Evolutionary conservation across 1,140 invertebrate species (phyloP).

Genomic region (Brachionus manjavacas): DNA sequence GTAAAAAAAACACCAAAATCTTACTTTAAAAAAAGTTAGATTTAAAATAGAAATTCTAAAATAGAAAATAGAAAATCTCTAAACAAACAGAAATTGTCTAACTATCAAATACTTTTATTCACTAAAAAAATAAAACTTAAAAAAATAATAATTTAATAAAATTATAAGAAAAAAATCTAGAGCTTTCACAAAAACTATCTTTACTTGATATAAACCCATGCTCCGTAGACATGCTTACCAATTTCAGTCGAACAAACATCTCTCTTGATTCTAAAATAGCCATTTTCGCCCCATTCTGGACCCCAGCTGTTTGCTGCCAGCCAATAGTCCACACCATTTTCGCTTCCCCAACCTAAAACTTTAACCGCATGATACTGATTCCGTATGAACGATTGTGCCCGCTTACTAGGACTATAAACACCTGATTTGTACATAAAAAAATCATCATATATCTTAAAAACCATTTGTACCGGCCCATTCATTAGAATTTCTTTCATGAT

Average conservation of each 20-base stretch:
- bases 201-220: neutral
- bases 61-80: neutral
- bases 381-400: neutral
- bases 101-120: neutral
- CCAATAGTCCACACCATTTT: slow-evolving; percentile 43
- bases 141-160: neutral
- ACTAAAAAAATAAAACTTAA: neutral
- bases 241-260: neutral
- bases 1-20: neutral
- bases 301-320: slow-evolving; percentile 42
- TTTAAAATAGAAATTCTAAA: too few relatives aligned
- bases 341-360: slow-evolving; percentile 19
- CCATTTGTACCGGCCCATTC: slow-evolving; percentile 89
- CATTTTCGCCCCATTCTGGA: slow-evolving; percentile 57
- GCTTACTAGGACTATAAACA: neutral
- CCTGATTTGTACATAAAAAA: slow-evolving; percentile 42
- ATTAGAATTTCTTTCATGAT: slow-evolving; percentile 84
- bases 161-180: too few relatives aligned
- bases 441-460: slow-evolving; percentile 55
- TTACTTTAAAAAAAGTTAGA: neutral
- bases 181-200: neutral
- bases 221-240: neutral
- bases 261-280: slow-evolving; percentile 25
- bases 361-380: slow-evolving; percentile 27
- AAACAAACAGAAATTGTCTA: neutral